These are phyloP conservation scores for Porites lobata DNA, from an alignment of 92 coral and sea anemone genomes.

Conservation along the genomic window DNA sequence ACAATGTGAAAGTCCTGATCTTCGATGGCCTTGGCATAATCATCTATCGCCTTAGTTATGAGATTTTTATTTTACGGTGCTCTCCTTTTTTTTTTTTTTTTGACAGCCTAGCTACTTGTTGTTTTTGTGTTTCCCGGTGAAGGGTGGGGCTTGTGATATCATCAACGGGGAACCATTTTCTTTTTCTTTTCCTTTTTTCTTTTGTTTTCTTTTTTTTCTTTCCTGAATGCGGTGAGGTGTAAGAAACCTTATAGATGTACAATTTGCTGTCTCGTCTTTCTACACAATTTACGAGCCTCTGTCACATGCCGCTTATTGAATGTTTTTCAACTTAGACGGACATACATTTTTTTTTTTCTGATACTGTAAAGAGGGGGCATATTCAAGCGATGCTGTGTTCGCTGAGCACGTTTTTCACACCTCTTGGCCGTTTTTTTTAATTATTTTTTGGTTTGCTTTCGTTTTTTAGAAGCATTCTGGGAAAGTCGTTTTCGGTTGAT, in stretches of 20 bases:
- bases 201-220: conserved; percentile 51
- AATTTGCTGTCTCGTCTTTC: conserved; percentile 25
- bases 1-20: conserved; percentile 15
- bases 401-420: conserved; percentile 32
- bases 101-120: conserved; percentile 22
- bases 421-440: conserved; percentile 45
- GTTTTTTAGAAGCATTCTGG: neutral
- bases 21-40: conserved; percentile 18
- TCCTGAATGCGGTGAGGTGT: conserved; percentile 45
- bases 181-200: conserved; percentile 11
- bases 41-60: conserved; percentile 15
- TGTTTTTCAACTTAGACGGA: conserved; percentile 42
- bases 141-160: no score
- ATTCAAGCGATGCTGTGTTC: conserved; percentile 40
- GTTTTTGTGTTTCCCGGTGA: no score
- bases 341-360: conserved; percentile 45
- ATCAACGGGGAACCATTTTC: no score
- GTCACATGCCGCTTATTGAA: conserved; percentile 44
- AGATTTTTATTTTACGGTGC: neutral
- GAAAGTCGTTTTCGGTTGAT: conserved; percentile 28
- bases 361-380: conserved; percentile 56
- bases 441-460: neutral
- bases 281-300: conserved; percentile 16
- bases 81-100: no score
- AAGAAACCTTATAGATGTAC: conserved; percentile 50